Conservation (phyloP, 23 tunicate genomes). For the Ciona savignyi region DNA sequence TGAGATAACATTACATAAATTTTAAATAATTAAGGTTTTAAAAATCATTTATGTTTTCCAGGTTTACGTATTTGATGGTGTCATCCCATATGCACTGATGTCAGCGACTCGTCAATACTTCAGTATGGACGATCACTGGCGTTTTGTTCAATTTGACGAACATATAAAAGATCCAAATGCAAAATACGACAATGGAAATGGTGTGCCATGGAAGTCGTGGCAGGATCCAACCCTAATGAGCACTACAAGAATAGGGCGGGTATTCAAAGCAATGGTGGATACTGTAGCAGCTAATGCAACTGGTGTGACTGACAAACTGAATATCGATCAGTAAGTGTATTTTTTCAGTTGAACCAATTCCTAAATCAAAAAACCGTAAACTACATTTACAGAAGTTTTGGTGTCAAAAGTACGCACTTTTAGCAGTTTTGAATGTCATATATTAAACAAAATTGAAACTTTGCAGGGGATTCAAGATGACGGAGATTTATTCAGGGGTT, state of each 20-base stretch:
- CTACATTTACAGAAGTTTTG: no score
- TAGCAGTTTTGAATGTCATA: no score
- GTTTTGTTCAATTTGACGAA: conserved; percentile 55
- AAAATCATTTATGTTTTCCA: no score
- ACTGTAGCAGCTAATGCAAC: conserved; percentile 11
- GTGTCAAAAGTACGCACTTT: no score
- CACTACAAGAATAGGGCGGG: conserved; percentile 29
- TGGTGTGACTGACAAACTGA: no score
- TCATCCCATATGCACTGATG: conserved; percentile 18
- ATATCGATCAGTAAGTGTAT: no score
- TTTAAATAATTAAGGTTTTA: no score
- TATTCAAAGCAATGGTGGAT: conserved; percentile 26
- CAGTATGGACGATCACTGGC: conserved; percentile 40
- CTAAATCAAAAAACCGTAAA: no score
- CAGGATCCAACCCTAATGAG: conserved; percentile 54
- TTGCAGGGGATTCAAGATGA: conserved; percentile 37
- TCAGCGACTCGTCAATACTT: conserved; percentile 21
- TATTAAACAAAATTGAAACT: no score
- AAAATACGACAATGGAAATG: conserved; percentile 53
- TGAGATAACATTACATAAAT: no score
- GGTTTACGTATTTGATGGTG: conserved; percentile 58
- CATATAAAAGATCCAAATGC: conserved; percentile 25
- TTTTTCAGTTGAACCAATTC: no score
- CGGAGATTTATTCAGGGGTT: conserved; percentile 56
- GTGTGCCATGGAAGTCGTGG: conserved; percentile 91